A percentile compares a stretch with the other conserved stretches of the same genome.
Conservation (phyloP, 1,140 invertebrate species). For the Neodiprion virginianus region DNA sequence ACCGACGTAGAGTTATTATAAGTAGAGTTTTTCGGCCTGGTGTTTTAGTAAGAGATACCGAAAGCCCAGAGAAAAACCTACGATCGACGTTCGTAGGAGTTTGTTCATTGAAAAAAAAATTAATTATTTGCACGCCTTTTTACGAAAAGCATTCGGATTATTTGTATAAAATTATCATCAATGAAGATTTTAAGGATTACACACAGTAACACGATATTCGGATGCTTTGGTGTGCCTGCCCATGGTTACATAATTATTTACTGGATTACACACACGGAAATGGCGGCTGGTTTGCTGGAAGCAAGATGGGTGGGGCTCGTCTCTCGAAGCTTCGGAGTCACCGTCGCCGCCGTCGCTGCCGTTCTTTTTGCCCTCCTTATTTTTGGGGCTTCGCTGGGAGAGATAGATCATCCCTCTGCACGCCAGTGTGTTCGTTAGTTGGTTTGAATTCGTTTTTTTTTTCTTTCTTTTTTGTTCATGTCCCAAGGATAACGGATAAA, state of each 20-base stretch:
- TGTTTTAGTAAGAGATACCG: no score
- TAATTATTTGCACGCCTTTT: no score
- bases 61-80: no score
- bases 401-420: not conserved
- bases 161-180: not conserved
- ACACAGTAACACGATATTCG: not conserved
- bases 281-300: not conserved
- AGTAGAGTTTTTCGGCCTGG: no score
- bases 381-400: not conserved
- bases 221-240: not conserved
- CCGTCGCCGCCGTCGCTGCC: no score
- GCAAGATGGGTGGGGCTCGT: not conserved
- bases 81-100: no score
- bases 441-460: no score
- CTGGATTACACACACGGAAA: not conserved
- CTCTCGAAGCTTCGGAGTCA: not conserved
- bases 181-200: not conserved
- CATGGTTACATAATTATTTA: slow-evolving; percentile 7
- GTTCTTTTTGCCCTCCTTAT: not conserved
- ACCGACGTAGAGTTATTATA: no score
- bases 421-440: no score
- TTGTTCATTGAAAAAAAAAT: no score
- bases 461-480: no score
- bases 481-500: no score
- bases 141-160: not conserved